Percentiles rank a stretch among this genome's conserved stretches.
These are phyloP conservation scores for Malthinus seriepunctatus DNA, from an alignment of 2,888 invertebrate genomes.

Conservation along the genomic window DNA sequence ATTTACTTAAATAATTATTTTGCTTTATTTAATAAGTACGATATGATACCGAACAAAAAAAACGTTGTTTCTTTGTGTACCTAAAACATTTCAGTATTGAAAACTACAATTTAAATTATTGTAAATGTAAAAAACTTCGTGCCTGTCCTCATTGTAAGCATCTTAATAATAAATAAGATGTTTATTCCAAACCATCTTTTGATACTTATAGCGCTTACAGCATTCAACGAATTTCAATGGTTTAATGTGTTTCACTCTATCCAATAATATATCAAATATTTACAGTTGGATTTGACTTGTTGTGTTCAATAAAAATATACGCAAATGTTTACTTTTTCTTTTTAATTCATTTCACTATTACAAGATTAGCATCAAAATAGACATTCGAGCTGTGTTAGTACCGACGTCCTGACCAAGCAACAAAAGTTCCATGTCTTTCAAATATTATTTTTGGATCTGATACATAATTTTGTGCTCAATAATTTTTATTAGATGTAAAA, in stretches of 20 bases:
- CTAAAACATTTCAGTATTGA: conserved; percentile 4
- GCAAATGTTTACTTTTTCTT: conserved; percentile 38
- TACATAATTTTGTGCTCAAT: too few relatives aligned
- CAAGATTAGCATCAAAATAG: too few relatives aligned
- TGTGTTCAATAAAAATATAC: conserved; percentile 52
- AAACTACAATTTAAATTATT: conserved; percentile 18
- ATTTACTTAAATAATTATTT: too few relatives aligned
- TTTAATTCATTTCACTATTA: not conserved
- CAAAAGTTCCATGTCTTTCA: too few relatives aligned
- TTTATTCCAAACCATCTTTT: conserved; percentile 36
- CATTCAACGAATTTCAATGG: conserved; percentile 43
- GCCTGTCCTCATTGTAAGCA: conserved; percentile 43
- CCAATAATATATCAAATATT: conserved; percentile 33
- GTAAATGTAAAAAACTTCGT: conserved; percentile 40
- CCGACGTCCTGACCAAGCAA: too few relatives aligned
- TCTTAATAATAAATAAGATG: conserved; percentile 14
- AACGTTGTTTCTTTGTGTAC: not conserved
- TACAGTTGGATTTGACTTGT: conserved; percentile 48
- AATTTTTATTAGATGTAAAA: too few relatives aligned
- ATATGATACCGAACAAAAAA: too few relatives aligned
- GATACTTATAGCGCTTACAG: conserved; percentile 43
- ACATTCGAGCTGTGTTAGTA: too few relatives aligned
- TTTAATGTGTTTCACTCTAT: conserved; percentile 45
- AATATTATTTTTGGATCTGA: too few relatives aligned
- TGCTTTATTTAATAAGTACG: too few relatives aligned